Conservation (phyloP, 2,113 vertebrate genomes). For the Zonotrichia leucophrys region DNA sequence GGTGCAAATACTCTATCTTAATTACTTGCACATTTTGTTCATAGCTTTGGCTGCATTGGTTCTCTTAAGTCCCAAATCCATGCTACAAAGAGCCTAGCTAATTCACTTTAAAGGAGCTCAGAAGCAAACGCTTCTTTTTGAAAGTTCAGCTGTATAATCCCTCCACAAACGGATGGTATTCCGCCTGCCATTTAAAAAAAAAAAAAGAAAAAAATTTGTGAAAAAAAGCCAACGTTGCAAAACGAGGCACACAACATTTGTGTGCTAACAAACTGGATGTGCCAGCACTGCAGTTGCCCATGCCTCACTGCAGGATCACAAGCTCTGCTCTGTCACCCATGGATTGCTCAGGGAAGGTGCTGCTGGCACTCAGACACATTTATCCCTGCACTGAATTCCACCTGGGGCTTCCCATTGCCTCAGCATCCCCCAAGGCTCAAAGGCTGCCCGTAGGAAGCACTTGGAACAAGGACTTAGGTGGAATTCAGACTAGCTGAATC, state of each 20-base stretch:
- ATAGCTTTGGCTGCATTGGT: background rate
- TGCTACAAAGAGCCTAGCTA: background rate
- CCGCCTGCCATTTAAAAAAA: background rate
- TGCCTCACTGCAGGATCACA: background rate
- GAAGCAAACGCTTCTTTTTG: background rate
- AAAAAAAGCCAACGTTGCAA: conserved; percentile 4
- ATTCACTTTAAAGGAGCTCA: background rate
- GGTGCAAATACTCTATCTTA: background rate
- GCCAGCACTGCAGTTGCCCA: background rate
- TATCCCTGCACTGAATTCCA: background rate
- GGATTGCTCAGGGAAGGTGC: background rate
- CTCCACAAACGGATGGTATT: background rate
- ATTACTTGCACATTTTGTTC: background rate
- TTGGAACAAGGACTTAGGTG: conserved; percentile 41
- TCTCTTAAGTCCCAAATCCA: background rate
- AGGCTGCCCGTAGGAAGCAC: conserved; percentile 4
- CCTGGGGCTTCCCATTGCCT: background rate
- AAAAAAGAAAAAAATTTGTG: background rate
- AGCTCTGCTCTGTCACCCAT: background rate
- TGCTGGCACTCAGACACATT: background rate
- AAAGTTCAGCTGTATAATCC: background rate
- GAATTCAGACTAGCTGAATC: conserved; percentile 52
- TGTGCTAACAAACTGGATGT: conserved; percentile 1
- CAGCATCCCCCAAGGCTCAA: background rate
- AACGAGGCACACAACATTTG: background rate